These are phyloP conservation scores for Leptatherina wallacei DNA, from an alignment of 2,797 vertebrate species.

Conservation along the genomic window DNA sequence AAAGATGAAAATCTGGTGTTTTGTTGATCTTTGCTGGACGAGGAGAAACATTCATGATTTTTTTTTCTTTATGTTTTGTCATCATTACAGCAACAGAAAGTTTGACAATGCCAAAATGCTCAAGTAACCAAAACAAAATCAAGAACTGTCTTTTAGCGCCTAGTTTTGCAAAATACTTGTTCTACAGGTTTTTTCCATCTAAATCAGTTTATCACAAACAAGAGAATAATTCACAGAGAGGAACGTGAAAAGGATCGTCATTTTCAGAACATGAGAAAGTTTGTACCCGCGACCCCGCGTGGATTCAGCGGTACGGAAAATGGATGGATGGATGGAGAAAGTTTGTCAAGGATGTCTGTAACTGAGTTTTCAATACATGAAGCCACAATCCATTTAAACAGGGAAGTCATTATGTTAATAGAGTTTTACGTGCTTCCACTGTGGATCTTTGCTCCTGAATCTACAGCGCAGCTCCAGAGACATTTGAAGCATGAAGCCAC, in stretches of 20 bases:
- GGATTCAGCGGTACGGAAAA: too few relatives aligned
- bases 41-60: not conserved
- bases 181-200: constrained; percentile 30
- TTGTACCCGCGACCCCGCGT: too few relatives aligned
- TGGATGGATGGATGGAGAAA: too few relatives aligned
- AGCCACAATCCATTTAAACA: constrained; percentile 80
- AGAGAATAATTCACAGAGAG: constrained; percentile 43
- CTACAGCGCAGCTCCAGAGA: constrained; percentile 46
- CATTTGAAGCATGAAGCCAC: constrained; percentile 37
- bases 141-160: constrained; percentile 23
- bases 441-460: constrained; percentile 67
- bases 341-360: constrained; percentile 76
- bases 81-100: not conserved
- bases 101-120: constrained; percentile 67
- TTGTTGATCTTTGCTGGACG: constrained; percentile 13
- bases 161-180: constrained; percentile 28
- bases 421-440: constrained; percentile 71
- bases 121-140: constrained; percentile 72
- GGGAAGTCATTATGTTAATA: constrained; percentile 82
- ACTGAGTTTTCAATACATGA: constrained; percentile 76
- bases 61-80: not conserved
- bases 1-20: not conserved
- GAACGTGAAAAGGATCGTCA: constrained; percentile 50
- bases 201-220: constrained; percentile 26
- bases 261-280: constrained; percentile 58